phyloP scores from a whole-genome alignment of 2,888 invertebrate genomes.

The Lasiommata megera region DNA sequence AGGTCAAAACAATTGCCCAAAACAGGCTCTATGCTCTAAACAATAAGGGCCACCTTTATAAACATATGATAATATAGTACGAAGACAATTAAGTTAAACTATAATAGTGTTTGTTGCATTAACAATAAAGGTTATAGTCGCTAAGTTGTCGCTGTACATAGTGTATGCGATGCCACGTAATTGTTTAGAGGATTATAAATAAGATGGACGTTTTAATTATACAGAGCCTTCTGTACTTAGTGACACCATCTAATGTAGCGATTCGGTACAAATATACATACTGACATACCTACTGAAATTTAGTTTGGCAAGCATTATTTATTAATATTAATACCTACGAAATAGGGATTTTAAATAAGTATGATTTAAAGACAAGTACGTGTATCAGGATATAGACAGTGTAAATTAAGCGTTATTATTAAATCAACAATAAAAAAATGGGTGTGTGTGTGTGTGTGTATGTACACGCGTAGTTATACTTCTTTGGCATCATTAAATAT shows the following conservation, averaged over 20 bases:
- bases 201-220: constrained; percentile 35
- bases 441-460: too few relatives aligned
- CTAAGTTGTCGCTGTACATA: not conserved
- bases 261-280: constrained; percentile 1
- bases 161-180: constrained; percentile 22
- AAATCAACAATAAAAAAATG: too few relatives aligned
- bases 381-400: too few relatives aligned
- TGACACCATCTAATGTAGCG: constrained; percentile 6
- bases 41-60: constrained; percentile 1
- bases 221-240: constrained; percentile 24
- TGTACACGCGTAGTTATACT: too few relatives aligned
- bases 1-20: not conserved
- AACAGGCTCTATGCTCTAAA: not conserved
- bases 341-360: too few relatives aligned
- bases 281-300: too few relatives aligned
- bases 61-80: not conserved
- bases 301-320: too few relatives aligned
- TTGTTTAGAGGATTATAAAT: constrained; percentile 37
- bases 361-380: too few relatives aligned
- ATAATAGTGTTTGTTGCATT: not conserved
- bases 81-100: not conserved
- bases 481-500: too few relatives aligned
- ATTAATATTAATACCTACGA: too few relatives aligned
- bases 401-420: too few relatives aligned
- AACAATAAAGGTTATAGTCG: not conserved